phyloP scores from a whole-genome alignment of 2,888 invertebrate species.

The Eurytoma californica region DNA sequence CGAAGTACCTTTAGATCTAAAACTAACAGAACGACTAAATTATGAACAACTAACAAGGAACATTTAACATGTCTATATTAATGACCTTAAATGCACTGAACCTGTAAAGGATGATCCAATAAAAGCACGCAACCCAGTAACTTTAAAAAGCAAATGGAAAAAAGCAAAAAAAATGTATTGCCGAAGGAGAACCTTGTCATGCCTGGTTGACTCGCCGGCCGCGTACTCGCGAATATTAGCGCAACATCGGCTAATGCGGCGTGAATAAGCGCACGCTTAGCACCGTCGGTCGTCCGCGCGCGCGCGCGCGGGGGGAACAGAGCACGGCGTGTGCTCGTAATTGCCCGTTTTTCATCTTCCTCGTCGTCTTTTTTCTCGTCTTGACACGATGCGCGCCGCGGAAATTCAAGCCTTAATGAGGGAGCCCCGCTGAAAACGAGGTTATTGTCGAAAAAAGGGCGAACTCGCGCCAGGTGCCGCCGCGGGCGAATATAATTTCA shows the following conservation, averaged over 20 bases:
- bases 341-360: not conserved
- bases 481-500: too few relatives aligned
- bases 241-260: too few relatives aligned
- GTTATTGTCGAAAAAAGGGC: not conserved
- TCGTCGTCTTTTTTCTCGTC: not conserved
- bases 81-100: conserved; percentile 37
- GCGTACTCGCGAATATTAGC: too few relatives aligned
- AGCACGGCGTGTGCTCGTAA: too few relatives aligned
- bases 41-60: conserved; percentile 44
- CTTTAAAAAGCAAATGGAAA: not conserved
- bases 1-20: not conserved
- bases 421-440: not conserved
- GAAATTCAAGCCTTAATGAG: too few relatives aligned
- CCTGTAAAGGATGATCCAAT: conserved; percentile 38
- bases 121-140: conserved; percentile 14
- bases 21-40: conserved; percentile 40
- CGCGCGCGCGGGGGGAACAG: too few relatives aligned
- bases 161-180: not conserved
- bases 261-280: too few relatives aligned
- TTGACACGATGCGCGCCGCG: not conserved
- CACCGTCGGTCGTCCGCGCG: too few relatives aligned
- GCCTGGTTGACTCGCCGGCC: not conserved
- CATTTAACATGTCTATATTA: conserved; percentile 36
- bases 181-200: conserved; percentile 19
- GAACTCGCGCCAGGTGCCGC: too few relatives aligned